Conservation (phyloP, 2,888 invertebrate genomes). For the Caenorhabditis doughertyi region DNA sequence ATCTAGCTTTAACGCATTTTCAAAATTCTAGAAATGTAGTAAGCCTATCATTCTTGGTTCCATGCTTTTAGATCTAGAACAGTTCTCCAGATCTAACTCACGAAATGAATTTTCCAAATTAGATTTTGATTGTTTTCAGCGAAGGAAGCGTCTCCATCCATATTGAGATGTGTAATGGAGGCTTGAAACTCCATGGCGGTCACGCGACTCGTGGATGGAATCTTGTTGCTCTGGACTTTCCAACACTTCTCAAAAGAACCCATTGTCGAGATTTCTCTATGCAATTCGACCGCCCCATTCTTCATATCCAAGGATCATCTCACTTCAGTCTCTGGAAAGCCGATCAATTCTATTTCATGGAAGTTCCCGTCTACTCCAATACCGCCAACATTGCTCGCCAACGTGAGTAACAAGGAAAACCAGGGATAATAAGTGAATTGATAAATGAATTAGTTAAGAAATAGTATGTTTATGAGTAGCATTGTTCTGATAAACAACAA, state of each 20-base stretch:
- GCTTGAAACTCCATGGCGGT: too few species aligned
- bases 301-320: not conserved
- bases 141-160: not conserved
- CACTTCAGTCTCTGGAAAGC: constrained; percentile 10
- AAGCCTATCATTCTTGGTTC: too few species aligned
- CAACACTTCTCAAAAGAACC: not conserved
- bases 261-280: constrained; percentile 1
- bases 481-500: too few species aligned
- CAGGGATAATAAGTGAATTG: too few species aligned
- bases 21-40: not conserved
- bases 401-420: too few species aligned
- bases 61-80: too few species aligned
- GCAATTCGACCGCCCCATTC: constrained; percentile 3
- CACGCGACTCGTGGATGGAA: constrained; percentile 9
- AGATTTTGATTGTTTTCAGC: constrained; percentile 3
- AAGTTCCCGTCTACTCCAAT: not conserved
- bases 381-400: not conserved
- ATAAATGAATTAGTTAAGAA: too few species aligned
- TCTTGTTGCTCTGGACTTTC: constrained; percentile 28
- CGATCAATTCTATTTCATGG: not conserved
- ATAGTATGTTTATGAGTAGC: too few species aligned
- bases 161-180: constrained; percentile 14
- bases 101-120: not conserved
- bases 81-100: not conserved
- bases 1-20: not conserved